Conservation (phyloP, 2,113 vertebrate genomes). For the Psilopsiagon aurifrons region DNA sequence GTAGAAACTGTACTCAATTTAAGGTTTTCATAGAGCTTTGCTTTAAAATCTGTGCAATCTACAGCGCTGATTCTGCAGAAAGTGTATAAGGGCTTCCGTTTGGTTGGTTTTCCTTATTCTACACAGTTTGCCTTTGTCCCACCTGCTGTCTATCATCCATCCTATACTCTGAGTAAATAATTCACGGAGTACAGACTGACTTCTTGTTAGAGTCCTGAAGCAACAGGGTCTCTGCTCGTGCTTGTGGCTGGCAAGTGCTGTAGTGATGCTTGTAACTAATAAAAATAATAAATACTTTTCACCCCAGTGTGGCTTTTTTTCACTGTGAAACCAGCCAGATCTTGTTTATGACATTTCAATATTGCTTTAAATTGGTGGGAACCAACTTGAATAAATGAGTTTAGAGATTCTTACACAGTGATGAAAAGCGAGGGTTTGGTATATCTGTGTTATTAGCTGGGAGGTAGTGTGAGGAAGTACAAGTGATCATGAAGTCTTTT, state of each 20-base stretch:
- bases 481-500: background rate
- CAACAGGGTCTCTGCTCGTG: background rate
- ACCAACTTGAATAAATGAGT: background rate
- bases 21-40: background rate
- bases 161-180: background rate
- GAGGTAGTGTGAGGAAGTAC: background rate
- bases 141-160: background rate
- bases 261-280: background rate
- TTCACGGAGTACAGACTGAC: background rate
- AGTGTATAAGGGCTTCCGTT: background rate
- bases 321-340: background rate
- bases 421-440: accelerated
- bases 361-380: background rate
- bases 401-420: background rate
- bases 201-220: background rate
- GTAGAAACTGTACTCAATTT: background rate
- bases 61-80: background rate
- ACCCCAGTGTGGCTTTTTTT: background rate
- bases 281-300: background rate
- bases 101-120: background rate
- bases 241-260: background rate
- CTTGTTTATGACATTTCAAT: background rate
- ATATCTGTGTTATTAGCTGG: background rate
- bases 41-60: background rate
- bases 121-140: background rate